phyloP scores from a whole-genome alignment of 2,797 vertebrate species.

The Poecilia picta region DNA sequence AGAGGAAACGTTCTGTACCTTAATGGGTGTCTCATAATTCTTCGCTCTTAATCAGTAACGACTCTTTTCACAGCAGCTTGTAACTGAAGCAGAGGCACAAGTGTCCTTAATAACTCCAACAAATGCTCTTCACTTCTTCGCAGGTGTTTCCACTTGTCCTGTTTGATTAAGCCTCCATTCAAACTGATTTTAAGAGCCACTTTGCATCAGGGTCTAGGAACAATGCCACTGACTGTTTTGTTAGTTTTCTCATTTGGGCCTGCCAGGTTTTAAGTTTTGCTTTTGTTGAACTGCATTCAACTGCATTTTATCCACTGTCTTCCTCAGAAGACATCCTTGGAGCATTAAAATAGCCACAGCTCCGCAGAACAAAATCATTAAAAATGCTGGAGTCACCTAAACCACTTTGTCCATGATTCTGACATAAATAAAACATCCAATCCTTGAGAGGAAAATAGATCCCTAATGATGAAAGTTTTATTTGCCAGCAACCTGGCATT shows the following conservation, averaged over 20 bases:
- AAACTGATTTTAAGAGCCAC: conserved; percentile 8
- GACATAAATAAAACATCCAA: too few species aligned
- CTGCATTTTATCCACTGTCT: too few species aligned
- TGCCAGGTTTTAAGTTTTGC: background rate
- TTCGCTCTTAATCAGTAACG: background rate
- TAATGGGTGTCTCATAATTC: background rate
- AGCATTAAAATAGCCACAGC: too few species aligned
- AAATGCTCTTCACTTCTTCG: background rate
- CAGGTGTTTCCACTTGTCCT: conserved; percentile 6
- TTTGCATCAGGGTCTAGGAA: background rate
- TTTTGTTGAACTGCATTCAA: background rate
- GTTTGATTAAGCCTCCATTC: conserved; percentile 2
- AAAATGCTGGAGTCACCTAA: too few species aligned
- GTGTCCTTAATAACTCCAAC: background rate
- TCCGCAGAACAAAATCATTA: too few species aligned
- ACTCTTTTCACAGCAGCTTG: conserved; percentile 4
- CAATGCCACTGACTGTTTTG: background rate
- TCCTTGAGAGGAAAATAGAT: too few species aligned
- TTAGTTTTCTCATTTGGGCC: background rate
- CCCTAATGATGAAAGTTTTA: too few species aligned
- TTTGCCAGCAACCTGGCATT: too few species aligned
- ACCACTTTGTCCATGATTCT: too few species aligned
- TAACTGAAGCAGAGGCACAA: background rate
- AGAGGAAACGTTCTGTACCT: background rate
- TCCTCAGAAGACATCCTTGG: too few species aligned